A percentile compares a stretch with the other conserved stretches of the same genome.
phyloP scores from a whole-genome alignment of 1,140 invertebrate species.

The Eulimnadia texana region DNA sequence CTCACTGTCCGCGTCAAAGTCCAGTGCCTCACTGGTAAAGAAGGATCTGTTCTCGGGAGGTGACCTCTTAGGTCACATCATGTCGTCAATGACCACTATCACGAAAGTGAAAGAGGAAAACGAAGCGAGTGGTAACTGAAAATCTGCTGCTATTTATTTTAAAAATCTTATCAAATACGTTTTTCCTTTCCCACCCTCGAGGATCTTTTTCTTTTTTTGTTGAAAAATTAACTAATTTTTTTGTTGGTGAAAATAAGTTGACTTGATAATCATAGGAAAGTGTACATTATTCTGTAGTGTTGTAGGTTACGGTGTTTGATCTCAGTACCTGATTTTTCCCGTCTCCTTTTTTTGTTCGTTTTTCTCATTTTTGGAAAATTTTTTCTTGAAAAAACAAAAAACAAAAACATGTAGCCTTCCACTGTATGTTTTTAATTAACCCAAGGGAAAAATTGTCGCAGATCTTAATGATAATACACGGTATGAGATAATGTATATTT shows the following conservation, averaged over 20 bases:
- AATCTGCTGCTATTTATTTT: too few species aligned
- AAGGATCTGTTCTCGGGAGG: slow-evolving; percentile 11
- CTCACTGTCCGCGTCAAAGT: neutral
- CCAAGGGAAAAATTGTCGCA: too few species aligned
- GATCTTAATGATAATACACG: too few species aligned
- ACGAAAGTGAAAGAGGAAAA: slow-evolving; percentile 13
- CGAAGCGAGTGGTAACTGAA: slow-evolving; percentile 1
- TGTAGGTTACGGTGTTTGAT: slow-evolving; percentile 6
- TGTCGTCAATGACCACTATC: slow-evolving; percentile 13
- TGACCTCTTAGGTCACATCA: slow-evolving; percentile 12
- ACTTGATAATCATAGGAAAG: too few species aligned
- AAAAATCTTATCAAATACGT: too few species aligned
- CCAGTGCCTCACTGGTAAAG: neutral
- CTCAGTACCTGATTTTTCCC: slow-evolving; percentile 10
- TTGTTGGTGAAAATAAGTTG: neutral
- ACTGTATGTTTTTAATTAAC: too few species aligned
- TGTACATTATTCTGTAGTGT: neutral
- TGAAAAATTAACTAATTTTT: neutral
- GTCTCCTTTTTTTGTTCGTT: neutral
- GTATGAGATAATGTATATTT: too few species aligned
- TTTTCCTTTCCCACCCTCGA: too few species aligned
- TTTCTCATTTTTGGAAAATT: neutral
- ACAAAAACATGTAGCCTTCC: too few species aligned
- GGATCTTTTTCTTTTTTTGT: too few species aligned
- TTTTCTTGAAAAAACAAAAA: slow-evolving; percentile 1